Evolutionary conservation across 2,797 vertebrate genomes (phyloP), one percentile per base, ranked within the genome.

Genomic region (Chrosomus eos): DNA sequence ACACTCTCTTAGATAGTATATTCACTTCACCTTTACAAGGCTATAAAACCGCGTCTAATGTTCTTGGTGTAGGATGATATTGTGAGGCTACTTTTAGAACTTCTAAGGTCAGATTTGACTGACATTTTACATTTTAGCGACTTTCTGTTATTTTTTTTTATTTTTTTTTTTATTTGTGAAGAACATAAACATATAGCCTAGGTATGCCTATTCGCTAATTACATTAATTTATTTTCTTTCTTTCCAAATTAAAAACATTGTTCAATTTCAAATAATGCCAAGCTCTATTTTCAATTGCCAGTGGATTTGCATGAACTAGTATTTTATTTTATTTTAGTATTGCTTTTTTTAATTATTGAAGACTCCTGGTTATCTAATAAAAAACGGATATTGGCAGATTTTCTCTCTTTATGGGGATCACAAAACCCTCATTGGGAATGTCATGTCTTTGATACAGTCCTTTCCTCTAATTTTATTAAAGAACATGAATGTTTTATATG

Each of bases 401-500:
- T 70, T 62, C 36, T 73, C 8, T 62, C 0, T 81, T 40, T 71
- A 8, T 72, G 4, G 38, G 31, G 70, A 64, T 51, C 26, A 75
- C 23, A 33, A 66, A 75, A 5, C 31, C 31, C 2, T 28, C 28
- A 28, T 75, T 40, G 60, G 43, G 10, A 13, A 75, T 66, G 55
- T 26, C 9, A 67, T 38, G 28, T 76, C 7, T 76, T 81, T 71
- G 2, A 55, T 7, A 19, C 31, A 4, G 23, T 21, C 9, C 2
- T 68, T 51, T 40, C 5, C 33, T 71, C 1, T 43, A 9, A 36
- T 48, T 33, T 48, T 16, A 40, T 38, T 28, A 85, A 58, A 64
- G 77, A 80, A 88, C 62, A 68, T 66, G 64, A 81, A 71, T 86
- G 88, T 87, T 88, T 91, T 80, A 90, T 82, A 92, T 89, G 40